Conservation (phyloP, 2,797 vertebrate genomes). For the Thamnophis elegans region DNA sequence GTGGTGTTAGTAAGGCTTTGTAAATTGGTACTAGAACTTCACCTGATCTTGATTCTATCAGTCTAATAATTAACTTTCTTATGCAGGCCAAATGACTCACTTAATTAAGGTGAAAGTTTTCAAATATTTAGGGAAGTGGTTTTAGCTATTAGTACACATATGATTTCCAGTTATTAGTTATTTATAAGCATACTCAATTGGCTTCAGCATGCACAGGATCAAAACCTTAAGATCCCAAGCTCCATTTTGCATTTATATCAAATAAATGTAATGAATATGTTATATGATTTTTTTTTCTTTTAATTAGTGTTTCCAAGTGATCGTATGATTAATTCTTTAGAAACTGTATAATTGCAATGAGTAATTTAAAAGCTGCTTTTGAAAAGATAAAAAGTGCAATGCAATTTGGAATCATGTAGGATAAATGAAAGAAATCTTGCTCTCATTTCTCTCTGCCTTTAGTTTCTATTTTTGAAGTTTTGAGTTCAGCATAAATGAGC, state of each 20-base stretch:
- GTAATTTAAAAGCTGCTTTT: slow-evolving; percentile 16
- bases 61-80: background rate
- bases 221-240: background rate
- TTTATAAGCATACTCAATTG: background rate
- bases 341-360: slow-evolving; percentile 13
- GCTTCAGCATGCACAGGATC: background rate
- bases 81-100: background rate
- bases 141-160: background rate
- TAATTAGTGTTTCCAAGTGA: slow-evolving; percentile 1
- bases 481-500: slow-evolving; percentile 21
- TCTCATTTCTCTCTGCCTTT: slow-evolving; percentile 37
- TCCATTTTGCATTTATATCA: background rate
- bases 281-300: slow-evolving; percentile 8
- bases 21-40: background rate
- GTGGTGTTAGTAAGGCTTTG: background rate
- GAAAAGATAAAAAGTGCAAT: background rate
- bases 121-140: background rate
- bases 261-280: background rate
- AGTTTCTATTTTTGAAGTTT: slow-evolving; percentile 47
- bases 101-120: background rate
- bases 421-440: slow-evolving; percentile 30
- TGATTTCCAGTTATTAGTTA: background rate
- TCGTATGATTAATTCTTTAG: slow-evolving; percentile 10
- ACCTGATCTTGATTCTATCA: background rate
- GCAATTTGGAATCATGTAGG: slow-evolving; percentile 18